Evolutionary conservation across 1,140 invertebrate species (phyloP).

Genomic region (Lasioglossum albipes): DNA sequence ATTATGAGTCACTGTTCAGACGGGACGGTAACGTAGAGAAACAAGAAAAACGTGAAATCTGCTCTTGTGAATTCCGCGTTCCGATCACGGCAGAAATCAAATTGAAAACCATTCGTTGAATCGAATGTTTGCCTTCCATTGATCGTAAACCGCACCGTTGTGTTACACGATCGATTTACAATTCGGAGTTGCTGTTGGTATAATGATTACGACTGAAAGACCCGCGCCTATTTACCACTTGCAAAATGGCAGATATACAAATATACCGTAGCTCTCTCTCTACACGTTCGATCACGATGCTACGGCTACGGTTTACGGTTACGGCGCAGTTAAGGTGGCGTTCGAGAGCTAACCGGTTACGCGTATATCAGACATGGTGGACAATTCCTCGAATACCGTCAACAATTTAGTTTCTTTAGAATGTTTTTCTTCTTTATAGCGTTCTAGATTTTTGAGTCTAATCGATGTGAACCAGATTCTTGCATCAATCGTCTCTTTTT

Average conservation of each 20-base stretch:
- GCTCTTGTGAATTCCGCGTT: not conserved
- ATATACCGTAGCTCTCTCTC: slow-evolving; percentile 14
- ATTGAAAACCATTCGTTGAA: not conserved
- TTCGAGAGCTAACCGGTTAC: slow-evolving; percentile 16
- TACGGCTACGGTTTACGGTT: not conserved
- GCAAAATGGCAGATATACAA: slow-evolving; percentile 57
- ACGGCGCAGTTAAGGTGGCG: slow-evolving; percentile 18
- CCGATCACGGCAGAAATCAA: not conserved
- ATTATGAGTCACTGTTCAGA: slow-evolving; percentile 58
- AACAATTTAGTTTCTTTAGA: too few species aligned
- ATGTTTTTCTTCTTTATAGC: too few species aligned
- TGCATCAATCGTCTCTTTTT: too few species aligned
- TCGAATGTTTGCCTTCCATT: not conserved
- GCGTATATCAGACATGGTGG: not conserved
- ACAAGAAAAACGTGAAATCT: slow-evolving; percentile 9
- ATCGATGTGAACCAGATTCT: too few species aligned
- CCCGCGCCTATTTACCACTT: slow-evolving; percentile 43
- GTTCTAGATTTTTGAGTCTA: too few species aligned
- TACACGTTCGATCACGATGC: not conserved
- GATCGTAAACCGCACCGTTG: slow-evolving; percentile 6
- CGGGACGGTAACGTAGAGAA: slow-evolving; percentile 10
- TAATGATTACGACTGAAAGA: slow-evolving; percentile 13
- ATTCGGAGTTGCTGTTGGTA: not conserved
- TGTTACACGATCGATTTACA: slow-evolving; percentile 10
- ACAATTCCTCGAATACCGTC: too few species aligned